Base-by-base conservation (phyloP, 2,113 vertebrate genomes). In the Oophaga pumilio region DNA sequence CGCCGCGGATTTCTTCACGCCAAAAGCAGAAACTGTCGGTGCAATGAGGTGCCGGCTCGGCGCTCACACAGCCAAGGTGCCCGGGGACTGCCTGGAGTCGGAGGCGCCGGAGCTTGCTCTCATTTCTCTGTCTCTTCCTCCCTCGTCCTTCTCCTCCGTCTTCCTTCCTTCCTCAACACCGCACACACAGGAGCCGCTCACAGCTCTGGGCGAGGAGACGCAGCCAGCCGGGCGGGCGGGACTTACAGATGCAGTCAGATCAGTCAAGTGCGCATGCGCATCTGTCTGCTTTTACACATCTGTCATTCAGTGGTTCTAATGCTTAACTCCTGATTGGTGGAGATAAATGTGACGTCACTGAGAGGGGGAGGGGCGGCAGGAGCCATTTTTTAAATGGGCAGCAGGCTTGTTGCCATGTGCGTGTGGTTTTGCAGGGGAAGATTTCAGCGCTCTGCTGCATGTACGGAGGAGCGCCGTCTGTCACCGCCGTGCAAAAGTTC, bases 31-130 rank as follows among this genome's bases (percentile, higher is more conserved):
- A 17, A 26, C 57, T 17, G 26, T 76, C 71, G 14, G 73, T 62
- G 73, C 52, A 52, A 64, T 49, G 56, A 12, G n/a, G 71, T 11
- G 33, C 83, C 20, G 64, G 24, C 83, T 50, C 53, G 28, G 59
- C 60, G 68, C 66, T 88, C 86, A 88, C 86, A 83, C 80, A 18
- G 43, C 43, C 57, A 73, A 18, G 78, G 56, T 59, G n/a, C 86
- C 86, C 43, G 86, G 86, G 59, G 86, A 88, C 79, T 88, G 86
- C 80, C 86, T 88, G 86, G 68, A 88, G 80, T 88, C 86, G 80
- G 80, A 76, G 18, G 86, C 86, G 59, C 43, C 57, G 79, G 80
- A 83, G 43, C 86, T 83, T 53, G 69, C 71, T 88, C 33, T 88
- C 86, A 88, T 88, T 82, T 76, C 86, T 82, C 24, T 22, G 33